phyloP scores from a whole-genome alignment of 2,797 vertebrate species.

The Falco cherrug region DNA sequence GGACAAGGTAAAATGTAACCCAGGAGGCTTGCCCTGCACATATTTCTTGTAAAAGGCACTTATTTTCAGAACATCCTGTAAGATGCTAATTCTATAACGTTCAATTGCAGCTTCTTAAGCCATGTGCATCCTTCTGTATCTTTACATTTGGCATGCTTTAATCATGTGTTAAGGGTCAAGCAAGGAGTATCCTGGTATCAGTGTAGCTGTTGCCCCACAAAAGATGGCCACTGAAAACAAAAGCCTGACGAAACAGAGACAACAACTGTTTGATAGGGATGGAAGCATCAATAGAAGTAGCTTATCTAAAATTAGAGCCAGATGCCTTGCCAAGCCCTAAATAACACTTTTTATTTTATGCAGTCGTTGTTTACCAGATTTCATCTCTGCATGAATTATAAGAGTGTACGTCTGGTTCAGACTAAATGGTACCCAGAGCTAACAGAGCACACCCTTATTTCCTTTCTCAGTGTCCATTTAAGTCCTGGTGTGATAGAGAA shows the following conservation, averaged over 20 bases:
- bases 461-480: not conserved
- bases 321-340: not conserved
- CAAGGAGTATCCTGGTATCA: not conserved
- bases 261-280: not conserved
- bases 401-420: not conserved
- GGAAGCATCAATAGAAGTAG: not conserved
- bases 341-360: not conserved
- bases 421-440: not conserved
- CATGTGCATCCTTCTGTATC: not conserved
- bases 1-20: not conserved
- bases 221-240: not conserved
- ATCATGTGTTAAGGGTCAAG: not conserved
- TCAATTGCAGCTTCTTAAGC: not conserved
- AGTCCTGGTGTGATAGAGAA: not conserved
- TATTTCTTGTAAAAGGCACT: not conserved
- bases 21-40: not conserved
- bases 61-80: not conserved
- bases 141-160: not conserved
- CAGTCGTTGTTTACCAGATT: not conserved
- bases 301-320: not conserved
- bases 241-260: not conserved
- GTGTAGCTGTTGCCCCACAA: not conserved
- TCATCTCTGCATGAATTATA: not conserved
- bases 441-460: not conserved
- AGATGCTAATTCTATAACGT: not conserved